Conservation (phyloP, 2,797 vertebrate genomes). For the Hemitrygon akajei region DNA sequence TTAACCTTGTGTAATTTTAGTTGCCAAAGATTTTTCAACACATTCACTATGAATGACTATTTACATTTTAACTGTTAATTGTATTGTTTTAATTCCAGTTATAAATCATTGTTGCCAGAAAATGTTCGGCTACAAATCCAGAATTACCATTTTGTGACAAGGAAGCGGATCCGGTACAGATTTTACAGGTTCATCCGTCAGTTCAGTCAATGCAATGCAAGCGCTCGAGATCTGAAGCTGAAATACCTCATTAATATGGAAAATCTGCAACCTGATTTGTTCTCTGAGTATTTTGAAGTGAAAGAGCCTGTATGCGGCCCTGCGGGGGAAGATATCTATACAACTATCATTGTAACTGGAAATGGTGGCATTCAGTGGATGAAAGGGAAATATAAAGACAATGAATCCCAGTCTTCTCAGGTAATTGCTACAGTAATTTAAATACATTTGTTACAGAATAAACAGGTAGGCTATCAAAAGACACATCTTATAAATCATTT, state of each 20-base stretch:
- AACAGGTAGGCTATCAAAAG: too few species aligned
- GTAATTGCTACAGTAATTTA: constrained; percentile 49
- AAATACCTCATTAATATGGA: constrained; percentile 95
- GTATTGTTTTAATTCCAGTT: constrained; percentile 57
- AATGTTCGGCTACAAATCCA: constrained; percentile 77
- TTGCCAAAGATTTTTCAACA: not conserved
- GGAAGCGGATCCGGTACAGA: constrained; percentile 88
- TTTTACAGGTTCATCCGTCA: constrained; percentile 89
- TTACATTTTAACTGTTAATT: not conserved
- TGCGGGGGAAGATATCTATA: constrained; percentile 63
- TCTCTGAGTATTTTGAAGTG: constrained; percentile 80
- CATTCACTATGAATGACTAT: not conserved
- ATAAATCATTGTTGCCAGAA: constrained; percentile 85
- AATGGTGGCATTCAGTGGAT: constrained; percentile 83
- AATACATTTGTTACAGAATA: not conserved
- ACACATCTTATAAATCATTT: too few species aligned
- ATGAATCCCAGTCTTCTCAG: constrained; percentile 61
- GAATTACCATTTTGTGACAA: constrained; percentile 84
- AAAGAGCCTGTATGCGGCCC: constrained; percentile 63
- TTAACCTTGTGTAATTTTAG: not conserved
- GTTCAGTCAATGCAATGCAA: constrained; percentile 81
- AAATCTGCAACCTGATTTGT: constrained; percentile 79
- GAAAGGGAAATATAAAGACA: constrained; percentile 62
- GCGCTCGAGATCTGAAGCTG: constrained; percentile 80
- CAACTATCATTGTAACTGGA: constrained; percentile 78